phyloP scores from a whole-genome alignment of 1,140 invertebrate genomes.

The Drosophila eugracilis region DNA sequence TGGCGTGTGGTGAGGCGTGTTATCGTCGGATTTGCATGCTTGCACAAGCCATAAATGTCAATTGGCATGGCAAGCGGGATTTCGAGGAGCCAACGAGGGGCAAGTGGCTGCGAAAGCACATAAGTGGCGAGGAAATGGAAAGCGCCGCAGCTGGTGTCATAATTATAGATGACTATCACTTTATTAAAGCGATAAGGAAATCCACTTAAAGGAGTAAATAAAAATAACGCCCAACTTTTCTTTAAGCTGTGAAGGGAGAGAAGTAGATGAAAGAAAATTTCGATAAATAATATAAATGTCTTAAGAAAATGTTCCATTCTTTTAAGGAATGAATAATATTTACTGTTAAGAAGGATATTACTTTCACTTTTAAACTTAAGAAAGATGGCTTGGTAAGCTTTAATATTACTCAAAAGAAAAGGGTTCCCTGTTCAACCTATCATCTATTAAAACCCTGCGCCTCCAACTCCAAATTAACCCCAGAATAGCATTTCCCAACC shows the following conservation, averaged over 20 bases:
- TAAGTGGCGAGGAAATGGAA: slow-evolving; percentile 53
- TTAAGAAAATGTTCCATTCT: too few species aligned
- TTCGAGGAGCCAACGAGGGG: slow-evolving; percentile 10
- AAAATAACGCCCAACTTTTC: neutral
- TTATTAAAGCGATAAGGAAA: slow-evolving; percentile 26
- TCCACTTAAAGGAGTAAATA: slow-evolving; percentile 9
- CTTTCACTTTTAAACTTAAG: neutral
- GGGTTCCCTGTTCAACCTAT: neutral
- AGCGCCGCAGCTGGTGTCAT: slow-evolving; percentile 38
- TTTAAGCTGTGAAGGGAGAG: neutral
- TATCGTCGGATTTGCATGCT: slow-evolving; percentile 71
- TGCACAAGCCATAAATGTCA: slow-evolving; percentile 81
- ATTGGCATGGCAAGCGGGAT: slow-evolving; percentile 52
- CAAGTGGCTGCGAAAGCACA: slow-evolving; percentile 22
- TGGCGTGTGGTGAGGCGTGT: slow-evolving; percentile 65
- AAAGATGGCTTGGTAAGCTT: neutral
- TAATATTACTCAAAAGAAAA: neutral
- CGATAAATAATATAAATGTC: too few species aligned
- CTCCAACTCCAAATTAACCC: slow-evolving; percentile 15
- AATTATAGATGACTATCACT: slow-evolving; percentile 60
- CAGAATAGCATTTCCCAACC: neutral
- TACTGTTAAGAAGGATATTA: too few species aligned
- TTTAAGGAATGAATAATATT: too few species aligned
- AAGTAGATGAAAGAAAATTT: too few species aligned
- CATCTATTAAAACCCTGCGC: neutral